These are phyloP conservation scores for Cygnus atratus DNA, from an alignment of 2,113 vertebrate genomes.

Conservation along the genomic window DNA sequence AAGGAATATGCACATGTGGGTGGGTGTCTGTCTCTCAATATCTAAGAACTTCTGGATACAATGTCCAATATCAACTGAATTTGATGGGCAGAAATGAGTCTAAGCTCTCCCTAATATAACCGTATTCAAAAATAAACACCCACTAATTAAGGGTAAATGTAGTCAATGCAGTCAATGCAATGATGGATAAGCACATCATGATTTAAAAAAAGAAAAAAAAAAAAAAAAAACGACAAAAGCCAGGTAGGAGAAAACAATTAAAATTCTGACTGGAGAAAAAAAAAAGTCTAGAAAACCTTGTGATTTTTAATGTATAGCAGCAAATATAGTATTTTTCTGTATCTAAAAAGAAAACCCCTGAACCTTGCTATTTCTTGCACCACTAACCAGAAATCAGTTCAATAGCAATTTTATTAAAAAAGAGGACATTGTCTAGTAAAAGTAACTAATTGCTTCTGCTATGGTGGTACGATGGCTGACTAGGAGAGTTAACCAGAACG, in stretches of 20 bases:
- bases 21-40: background rate
- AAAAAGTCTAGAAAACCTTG: background rate
- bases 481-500: background rate
- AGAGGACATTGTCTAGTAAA: background rate
- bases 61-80: background rate
- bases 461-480: background rate
- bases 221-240: background rate
- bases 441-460: background rate
- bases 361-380: background rate
- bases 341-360: background rate
- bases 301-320: background rate
- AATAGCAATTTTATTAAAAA: background rate
- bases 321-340: background rate
- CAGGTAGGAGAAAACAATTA: background rate
- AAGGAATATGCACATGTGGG: background rate
- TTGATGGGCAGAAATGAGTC: background rate
- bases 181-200: background rate
- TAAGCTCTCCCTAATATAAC: background rate
- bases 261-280: background rate
- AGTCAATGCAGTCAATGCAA: background rate
- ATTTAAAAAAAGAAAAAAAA: too few species aligned
- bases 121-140: background rate
- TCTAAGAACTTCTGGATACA: background rate
- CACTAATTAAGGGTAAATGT: background rate
- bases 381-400: background rate